phyloP scores from a whole-genome alignment of 1,140 invertebrate genomes.

The Cataglyphis hispanica region DNA sequence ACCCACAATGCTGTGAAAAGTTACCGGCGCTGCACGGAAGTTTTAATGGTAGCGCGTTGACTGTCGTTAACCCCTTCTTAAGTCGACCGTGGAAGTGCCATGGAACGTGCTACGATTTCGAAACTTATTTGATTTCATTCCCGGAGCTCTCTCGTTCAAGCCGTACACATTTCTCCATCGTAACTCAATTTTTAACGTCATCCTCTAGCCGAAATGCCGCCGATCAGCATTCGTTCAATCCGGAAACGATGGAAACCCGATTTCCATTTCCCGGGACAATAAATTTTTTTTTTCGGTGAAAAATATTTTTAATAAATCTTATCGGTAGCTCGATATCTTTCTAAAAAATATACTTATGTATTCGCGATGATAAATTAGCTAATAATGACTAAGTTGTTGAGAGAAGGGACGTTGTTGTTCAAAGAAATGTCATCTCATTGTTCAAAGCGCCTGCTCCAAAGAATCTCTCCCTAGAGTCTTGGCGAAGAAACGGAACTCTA shows the following conservation, averaged over 20 bases:
- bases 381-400: not conserved
- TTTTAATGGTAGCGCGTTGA: conserved; percentile 69
- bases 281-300: not conserved
- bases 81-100: conserved; percentile 43
- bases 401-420: conserved; percentile 16
- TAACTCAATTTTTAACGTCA: conserved; percentile 30
- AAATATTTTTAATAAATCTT: conserved; percentile 3
- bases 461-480: conserved; percentile 3
- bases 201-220: not conserved
- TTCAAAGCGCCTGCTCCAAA: conserved; percentile 49
- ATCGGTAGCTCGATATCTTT: not conserved
- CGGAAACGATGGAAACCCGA: not conserved
- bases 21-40: conserved; percentile 54
- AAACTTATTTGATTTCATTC: conserved; percentile 56
- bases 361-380: not conserved
- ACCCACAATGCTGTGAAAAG: conserved; percentile 62
- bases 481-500: conserved; percentile 26
- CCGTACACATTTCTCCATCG: not conserved
- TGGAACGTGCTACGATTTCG: conserved; percentile 54
- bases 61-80: conserved; percentile 55
- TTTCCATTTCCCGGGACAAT: not conserved
- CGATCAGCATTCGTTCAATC: not conserved
- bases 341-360: not conserved
- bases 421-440: conserved; percentile 46
- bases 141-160: conserved; percentile 4